Base-by-base conservation (phyloP, 2,113 vertebrate species). In the Dicentrarchus labrax region DNA sequence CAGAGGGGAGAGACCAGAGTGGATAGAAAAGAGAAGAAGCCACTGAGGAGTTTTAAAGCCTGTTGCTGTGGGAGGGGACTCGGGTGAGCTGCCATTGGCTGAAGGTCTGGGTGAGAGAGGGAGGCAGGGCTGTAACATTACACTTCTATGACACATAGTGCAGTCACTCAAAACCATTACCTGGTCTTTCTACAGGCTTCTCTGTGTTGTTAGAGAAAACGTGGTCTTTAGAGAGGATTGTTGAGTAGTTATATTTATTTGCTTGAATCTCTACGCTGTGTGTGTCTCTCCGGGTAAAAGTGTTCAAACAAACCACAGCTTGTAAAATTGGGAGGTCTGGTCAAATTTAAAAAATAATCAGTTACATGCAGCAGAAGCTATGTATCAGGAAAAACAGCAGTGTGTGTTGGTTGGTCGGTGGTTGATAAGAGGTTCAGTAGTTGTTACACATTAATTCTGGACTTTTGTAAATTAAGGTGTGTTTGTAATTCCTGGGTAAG, bases 1-100 rank as follows among this genome's bases (percentile, higher is more conserved):
- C 93, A 91, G 88, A 89, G 88, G 88, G 89, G 85, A 91, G 89
- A 92, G 87, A 94, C 92, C 92, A 83, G 85, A 94, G 89, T 90
- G 93, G 94, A 93, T 95, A 93, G 94, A 76, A 85, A 76, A 75
- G 92, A 91, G 60, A 56, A 78, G 84, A 82, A 77, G 73, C 65
- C 84, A 80, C 80, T 45, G 72, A 79, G 74, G 84, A 88, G 87
- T 90, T 94, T 94, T 96, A 94, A 95, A 94, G 85, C 76, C 74
- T 89, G 79, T 57, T 57, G 22, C 53, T 68, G 89, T 90, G 91
- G 95, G 94, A 91, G 94, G 94, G 74, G 91, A 86, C 73, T 91
- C 17, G n/a, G 78, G 45, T 53, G 16, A 19, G 67, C 70, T 82
- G 54, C 67, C 39, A 95, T 94, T 94, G 93, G 94, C 76, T 86